Conservation (phyloP, 2,113 vertebrate genomes). For the Fulica atra region DNA sequence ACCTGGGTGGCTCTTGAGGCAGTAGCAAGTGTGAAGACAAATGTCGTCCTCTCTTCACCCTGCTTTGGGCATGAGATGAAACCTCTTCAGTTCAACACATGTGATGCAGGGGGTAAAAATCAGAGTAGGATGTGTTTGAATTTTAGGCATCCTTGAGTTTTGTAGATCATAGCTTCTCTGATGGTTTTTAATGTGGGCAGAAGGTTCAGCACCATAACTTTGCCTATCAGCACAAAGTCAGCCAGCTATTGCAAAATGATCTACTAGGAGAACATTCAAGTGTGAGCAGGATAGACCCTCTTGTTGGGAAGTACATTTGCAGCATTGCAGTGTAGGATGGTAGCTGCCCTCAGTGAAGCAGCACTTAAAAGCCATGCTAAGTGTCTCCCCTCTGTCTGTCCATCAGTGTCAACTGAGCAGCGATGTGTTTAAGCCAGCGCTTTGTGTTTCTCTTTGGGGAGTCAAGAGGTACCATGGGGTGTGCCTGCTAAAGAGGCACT, state of each 20-base stretch:
- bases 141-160: not conserved
- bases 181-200: not conserved
- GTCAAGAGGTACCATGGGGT: not conserved
- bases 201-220: not conserved
- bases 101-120: not conserved
- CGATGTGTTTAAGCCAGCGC: not conserved
- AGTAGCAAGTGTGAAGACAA: not conserved
- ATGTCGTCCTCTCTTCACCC: not conserved
- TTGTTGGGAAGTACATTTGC: not conserved
- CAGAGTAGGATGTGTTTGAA: not conserved
- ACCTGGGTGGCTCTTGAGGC: not conserved
- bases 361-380: not conserved
- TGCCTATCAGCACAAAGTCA: not conserved
- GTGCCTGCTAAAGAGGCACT: not conserved
- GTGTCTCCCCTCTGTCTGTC: not conserved
- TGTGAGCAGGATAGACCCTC: not conserved
- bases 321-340: not conserved
- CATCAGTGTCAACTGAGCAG: not conserved
- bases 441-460: not conserved
- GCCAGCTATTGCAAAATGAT: not conserved
- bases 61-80: not conserved
- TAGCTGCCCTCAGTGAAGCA: not conserved
- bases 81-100: not conserved
- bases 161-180: not conserved
- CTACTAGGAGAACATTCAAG: not conserved